Evolutionary conservation across 2,888 invertebrate species (phyloP).

Genomic region (Achlya flavicornis): DNA sequence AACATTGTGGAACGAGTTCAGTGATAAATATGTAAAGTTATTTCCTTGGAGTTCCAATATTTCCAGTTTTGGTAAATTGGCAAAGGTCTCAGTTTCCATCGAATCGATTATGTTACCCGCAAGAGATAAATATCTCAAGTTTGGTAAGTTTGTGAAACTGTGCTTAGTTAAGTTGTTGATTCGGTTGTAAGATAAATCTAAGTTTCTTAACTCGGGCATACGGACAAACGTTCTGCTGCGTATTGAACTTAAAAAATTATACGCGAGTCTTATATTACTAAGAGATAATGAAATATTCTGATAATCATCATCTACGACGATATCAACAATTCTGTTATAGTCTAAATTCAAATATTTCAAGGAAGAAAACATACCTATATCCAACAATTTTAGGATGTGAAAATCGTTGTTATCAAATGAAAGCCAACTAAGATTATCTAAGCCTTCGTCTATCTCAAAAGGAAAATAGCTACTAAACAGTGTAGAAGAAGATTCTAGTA

Average conservation of each 20-base stretch:
- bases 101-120: slow-evolving; percentile 91
- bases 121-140: slow-evolving; percentile 91
- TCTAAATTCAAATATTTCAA: slow-evolving; percentile 93
- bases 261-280: slow-evolving; percentile 91
- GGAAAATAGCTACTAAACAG: slow-evolving; percentile 92
- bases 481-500: slow-evolving; percentile 93
- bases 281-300: slow-evolving; percentile 88
- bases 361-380: slow-evolving; percentile 87
- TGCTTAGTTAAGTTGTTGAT: slow-evolving; percentile 87
- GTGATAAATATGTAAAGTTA: slow-evolving; percentile 87
- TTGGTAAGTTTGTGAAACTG: slow-evolving; percentile 90
- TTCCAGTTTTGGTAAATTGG: slow-evolving; percentile 89
- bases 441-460: slow-evolving; percentile 88
- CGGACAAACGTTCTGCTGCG: slow-evolving; percentile 88
- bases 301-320: slow-evolving; percentile 88
- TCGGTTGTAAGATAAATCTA: slow-evolving; percentile 91
- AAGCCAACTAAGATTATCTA: slow-evolving; percentile 91
- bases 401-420: slow-evolving; percentile 95
- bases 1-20: slow-evolving; percentile 87
- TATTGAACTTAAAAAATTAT: slow-evolving; percentile 89
- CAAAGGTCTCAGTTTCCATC: slow-evolving; percentile 89
- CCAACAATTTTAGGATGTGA: slow-evolving; percentile 87
- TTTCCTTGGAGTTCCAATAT: slow-evolving; percentile 93
- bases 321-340: slow-evolving; percentile 90
- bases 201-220: slow-evolving; percentile 88